Conservation (phyloP, 2,113 vertebrate species). For the Rhagologus leucostigma region DNA sequence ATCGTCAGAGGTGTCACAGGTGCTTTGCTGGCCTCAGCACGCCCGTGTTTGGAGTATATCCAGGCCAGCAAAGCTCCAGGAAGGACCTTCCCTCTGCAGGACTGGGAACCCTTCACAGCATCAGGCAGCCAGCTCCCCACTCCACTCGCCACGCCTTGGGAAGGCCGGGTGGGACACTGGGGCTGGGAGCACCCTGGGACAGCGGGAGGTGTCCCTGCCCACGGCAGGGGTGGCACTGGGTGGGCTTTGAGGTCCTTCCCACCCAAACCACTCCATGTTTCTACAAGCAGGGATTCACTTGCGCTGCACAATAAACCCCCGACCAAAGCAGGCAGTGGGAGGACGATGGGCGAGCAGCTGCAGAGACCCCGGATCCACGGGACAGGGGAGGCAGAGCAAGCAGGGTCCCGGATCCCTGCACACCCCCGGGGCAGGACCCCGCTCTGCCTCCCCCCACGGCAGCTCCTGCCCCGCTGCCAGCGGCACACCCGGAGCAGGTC, state of each 20-base stretch:
- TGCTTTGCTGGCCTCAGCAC: background rate
- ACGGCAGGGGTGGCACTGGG: background rate
- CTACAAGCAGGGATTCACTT: background rate
- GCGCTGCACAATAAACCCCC: background rate
- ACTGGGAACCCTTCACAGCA: background rate
- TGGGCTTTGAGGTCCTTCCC: background rate
- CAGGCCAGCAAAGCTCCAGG: background rate
- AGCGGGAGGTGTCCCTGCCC: background rate
- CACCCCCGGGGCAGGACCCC: background rate
- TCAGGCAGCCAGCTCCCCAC: background rate
- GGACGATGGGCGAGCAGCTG: rapidly evolving
- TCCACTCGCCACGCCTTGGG: rapidly evolving
- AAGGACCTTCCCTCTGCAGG: background rate
- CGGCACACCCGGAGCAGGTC: rapidly evolving
- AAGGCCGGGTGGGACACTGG: background rate
- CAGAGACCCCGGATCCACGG: rapidly evolving
- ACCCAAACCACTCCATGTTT: background rate
- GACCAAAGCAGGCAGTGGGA: background rate
- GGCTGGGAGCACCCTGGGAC: background rate
- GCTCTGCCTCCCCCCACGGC: background rate
- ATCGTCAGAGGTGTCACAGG: background rate
- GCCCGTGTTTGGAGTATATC: background rate
- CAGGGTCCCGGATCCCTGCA: too few relatives aligned
- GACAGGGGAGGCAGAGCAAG: background rate
- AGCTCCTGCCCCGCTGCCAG: background rate